Evolutionary conservation across 2,113 vertebrate species (phyloP), one percentile per base, ranked within the genome.

Genomic region (Osmerus mordax): DNA sequence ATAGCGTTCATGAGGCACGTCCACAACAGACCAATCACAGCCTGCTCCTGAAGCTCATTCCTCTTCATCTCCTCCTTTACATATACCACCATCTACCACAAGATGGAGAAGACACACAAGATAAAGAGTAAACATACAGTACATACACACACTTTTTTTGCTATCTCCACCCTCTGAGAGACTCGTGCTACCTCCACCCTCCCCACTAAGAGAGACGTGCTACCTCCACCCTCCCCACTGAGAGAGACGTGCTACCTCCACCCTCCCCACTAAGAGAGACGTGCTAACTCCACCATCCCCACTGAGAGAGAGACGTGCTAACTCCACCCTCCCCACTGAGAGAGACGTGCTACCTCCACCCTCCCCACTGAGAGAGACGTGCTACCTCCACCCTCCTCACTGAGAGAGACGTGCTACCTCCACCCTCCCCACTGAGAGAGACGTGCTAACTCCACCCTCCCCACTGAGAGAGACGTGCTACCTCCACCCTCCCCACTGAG

Each of bases 51-150:
- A 62, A 97, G 84, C 25, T 93, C 91, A 13, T 94, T 96, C 84
- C 92, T 93, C 81, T 95, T 96, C 95, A 97, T 96, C 85, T 97
- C 95, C 75, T 97, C 95, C 84, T 95, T 96, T 65, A 96, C 89
- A 51, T 95, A 96, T 70, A 94, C 87, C 81, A 96, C 93, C 67
- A 97, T 90, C 95, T 97, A 74, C 11, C 78, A 15, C 6, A 36
- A 29, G 32, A 61, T 25, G 62, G 51, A 47, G 58, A 19, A 69
- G 53, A 47, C 59, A 78, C 41, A 61, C 47, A 54, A 6, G 56
- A 29, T 63, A 13, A 47, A 47, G 41, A 1, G 41, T 47, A 47
- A 11, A 47, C 41, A 47, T 47, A 15, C 52, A 71, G 52, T 3
- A 70, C 16, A 54, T 21, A 63, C n/a, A 47, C n/a, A 60, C 55